These are phyloP conservation scores for Drosophila sechellia DNA, from an alignment of 1,140 invertebrate species.

Conservation along the genomic window DNA sequence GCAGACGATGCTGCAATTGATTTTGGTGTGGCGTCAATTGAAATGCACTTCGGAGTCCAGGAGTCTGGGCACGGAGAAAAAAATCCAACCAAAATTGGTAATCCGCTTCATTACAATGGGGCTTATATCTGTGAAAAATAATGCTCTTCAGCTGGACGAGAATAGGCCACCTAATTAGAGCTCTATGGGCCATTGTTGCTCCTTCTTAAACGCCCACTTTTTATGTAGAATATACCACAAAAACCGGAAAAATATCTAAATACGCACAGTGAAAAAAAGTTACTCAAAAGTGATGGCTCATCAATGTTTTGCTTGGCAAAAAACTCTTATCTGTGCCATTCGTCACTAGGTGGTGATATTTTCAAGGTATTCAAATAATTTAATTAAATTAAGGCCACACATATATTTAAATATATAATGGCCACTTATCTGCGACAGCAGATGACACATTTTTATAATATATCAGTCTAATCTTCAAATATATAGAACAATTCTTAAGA, in stretches of 20 bases:
- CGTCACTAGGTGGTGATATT: slow-evolving; percentile 2
- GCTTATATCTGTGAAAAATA: neutral
- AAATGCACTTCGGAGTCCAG: slow-evolving; percentile 66
- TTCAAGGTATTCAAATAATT: neutral
- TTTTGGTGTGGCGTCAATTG: slow-evolving; percentile 73
- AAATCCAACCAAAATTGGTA: slow-evolving; percentile 5
- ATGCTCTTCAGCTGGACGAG: neutral
- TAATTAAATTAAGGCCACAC: neutral
- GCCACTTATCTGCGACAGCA: slow-evolving; percentile 9
- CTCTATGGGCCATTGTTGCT: neutral
- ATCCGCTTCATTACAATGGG: neutral
- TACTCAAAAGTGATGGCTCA: neutral
- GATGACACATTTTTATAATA: slow-evolving; percentile 5
- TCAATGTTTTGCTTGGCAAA: neutral
- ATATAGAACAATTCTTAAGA: neutral
- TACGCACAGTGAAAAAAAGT: neutral
- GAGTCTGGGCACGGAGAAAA: slow-evolving; percentile 38
- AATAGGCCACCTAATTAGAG: neutral
- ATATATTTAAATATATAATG: neutral
- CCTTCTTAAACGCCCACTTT: neutral
- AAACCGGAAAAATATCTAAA: neutral
- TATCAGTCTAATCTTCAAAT: slow-evolving; percentile 1
- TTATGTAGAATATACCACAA: neutral
- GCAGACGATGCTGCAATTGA: slow-evolving; percentile 61
- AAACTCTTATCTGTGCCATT: neutral